Base-by-base conservation (phyloP, 2,113 vertebrate species). In the Amphiprion ocellaris region DNA sequence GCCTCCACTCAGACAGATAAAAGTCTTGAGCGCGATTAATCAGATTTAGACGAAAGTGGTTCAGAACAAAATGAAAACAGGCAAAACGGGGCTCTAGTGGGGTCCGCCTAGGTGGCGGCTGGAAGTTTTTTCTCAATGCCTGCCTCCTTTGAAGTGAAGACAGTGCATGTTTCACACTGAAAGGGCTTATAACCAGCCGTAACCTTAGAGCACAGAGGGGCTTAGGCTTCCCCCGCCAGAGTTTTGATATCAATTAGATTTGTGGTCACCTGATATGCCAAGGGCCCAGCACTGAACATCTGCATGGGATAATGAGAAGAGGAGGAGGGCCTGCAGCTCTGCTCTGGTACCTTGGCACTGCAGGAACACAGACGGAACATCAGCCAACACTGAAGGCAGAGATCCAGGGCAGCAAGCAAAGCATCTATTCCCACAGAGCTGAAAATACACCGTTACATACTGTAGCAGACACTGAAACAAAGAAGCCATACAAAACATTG, bases 231-330 rank as follows among this genome's bases (percentile, higher is more conserved):
- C 89, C 90, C 74, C 49, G 68, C 76, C 85, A 46, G 39, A 89
- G 91, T 92, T 93, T 93, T 94, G 84, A 94, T 94, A 93, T 94
- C 87, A 90, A 92, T 94, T 94, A 92, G 91, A 92, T 92, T 90
- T 91, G 85, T 77, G 68, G 91, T 79, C 77, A 94, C 82, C 86
- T 89, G 92, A 94, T 92, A 92, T 71, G 4, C 68, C 5, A 12
- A 80, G 66, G 66, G 84, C 74, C 64, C n/a, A 16, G 50, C 47
- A 19, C 63, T 64, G 75, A 92, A 94, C 93, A 95, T 93, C 93
- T 93, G 91, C 86, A 89, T 44, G 37, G 89, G 89, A 90, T 92
- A 90, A 92, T 90, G 83, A 92, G 83, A 78, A 37, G 44, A 72
- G 52, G 74, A 58, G 74, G 82, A 28, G 63, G 63, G n/a, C 0